phyloP scores from a whole-genome alignment of 2,888 invertebrate genomes.

The Chloroclysta siterata region DNA sequence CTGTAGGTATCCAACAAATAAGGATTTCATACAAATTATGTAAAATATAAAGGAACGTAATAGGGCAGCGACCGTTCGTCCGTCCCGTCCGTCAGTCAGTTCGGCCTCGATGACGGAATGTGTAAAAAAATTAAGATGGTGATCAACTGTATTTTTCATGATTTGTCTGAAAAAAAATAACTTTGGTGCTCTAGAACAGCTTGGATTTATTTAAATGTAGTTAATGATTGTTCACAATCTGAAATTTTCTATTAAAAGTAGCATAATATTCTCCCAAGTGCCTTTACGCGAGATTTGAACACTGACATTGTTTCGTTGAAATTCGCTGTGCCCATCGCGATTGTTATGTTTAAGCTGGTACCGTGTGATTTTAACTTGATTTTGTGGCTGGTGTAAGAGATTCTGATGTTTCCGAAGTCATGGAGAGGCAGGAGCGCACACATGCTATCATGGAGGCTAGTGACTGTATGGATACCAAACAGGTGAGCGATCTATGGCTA shows the following conservation, averaged over 20 bases:
- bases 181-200: slow-evolving; percentile 57
- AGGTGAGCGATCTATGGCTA: slow-evolving; percentile 80
- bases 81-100: slow-evolving; percentile 8
- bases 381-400: slow-evolving; percentile 71
- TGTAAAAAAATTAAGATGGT: slow-evolving; percentile 83
- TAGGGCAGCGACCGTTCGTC: too few relatives aligned
- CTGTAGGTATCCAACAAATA: too few relatives aligned
- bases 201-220: slow-evolving; percentile 56
- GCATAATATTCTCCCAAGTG: slow-evolving; percentile 58
- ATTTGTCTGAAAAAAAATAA: slow-evolving; percentile 54
- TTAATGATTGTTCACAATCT: slow-evolving; percentile 50
- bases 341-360: slow-evolving; percentile 79
- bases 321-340: slow-evolving; percentile 74
- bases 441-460: slow-evolving; percentile 86
- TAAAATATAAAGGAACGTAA: too few relatives aligned
- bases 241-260: slow-evolving; percentile 43
- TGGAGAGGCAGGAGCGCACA: slow-evolving; percentile 81
- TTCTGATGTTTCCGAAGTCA: slow-evolving; percentile 82
- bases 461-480: slow-evolving; percentile 87
- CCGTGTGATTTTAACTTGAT: slow-evolving; percentile 65
- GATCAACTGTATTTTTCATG: slow-evolving; percentile 76
- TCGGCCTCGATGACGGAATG: slow-evolving; percentile 83
- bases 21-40: too few relatives aligned
- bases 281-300: slow-evolving; percentile 73
- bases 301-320: slow-evolving; percentile 82